Percentiles rank a stretch among this genome's conserved stretches.
Evolutionary conservation across 2,797 vertebrate species (phyloP).

Genomic region (Ispidina lecontei): DNA sequence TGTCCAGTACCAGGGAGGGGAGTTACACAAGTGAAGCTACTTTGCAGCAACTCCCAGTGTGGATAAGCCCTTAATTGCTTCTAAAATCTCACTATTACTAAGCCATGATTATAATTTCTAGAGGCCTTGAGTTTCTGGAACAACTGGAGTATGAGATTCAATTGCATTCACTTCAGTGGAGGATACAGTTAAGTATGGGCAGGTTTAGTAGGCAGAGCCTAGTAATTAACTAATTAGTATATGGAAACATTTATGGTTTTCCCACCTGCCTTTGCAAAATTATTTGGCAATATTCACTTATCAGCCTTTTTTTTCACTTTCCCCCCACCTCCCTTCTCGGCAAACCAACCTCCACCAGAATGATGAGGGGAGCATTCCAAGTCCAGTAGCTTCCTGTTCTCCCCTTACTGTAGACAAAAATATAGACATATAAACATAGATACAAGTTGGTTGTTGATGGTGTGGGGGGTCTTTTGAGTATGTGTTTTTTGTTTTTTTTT

Average conservation of each 20-base stretch:
- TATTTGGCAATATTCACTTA: not conserved
- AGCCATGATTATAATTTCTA: constrained; percentile 45
- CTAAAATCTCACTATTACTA: constrained; percentile 45
- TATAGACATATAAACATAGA: not conserved
- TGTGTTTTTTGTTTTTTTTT: too few species aligned
- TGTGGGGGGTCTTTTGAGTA: not conserved
- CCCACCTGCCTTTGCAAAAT: not conserved
- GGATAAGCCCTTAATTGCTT: constrained; percentile 39
- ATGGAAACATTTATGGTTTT: not conserved
- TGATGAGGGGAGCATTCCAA: not conserved
- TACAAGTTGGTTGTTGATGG: too few species aligned
- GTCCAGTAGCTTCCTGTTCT: not conserved
- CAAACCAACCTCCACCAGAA: not conserved
- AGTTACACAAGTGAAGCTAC: not conserved
- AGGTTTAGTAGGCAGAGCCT: not conserved
- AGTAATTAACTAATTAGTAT: constrained; percentile 33
- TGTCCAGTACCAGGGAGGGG: not conserved
- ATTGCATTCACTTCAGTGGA: constrained; percentile 58
- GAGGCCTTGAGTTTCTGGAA: constrained; percentile 49
- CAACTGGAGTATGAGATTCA: constrained; percentile 64
- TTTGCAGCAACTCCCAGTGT: not conserved
- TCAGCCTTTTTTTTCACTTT: not conserved
- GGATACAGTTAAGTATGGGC: constrained; percentile 16
- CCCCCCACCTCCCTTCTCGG: not conserved
- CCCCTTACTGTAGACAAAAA: not conserved